Conservation (phyloP, 2,113 vertebrate species). For the Salvelinus alpinus region DNA sequence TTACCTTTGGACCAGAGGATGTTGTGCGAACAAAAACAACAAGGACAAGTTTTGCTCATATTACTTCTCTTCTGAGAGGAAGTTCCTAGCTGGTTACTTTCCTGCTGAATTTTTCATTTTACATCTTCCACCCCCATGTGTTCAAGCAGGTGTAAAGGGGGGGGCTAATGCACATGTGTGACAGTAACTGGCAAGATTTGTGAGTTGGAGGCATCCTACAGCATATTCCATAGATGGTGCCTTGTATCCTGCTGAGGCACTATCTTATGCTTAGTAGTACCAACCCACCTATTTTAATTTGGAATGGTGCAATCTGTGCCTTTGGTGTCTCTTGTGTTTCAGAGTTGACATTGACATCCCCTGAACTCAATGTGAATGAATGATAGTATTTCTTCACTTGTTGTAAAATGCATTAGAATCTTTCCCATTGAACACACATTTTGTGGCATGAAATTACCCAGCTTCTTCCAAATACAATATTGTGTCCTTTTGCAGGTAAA, state of each 20-base stretch:
- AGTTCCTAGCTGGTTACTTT: neutral
- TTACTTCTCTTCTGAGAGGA: neutral
- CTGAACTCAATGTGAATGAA: neutral
- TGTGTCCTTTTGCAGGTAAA: constrained; percentile 39
- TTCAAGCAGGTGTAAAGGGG: neutral
- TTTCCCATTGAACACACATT: neutral
- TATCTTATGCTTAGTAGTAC: neutral
- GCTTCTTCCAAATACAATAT: neutral
- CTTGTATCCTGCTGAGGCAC: neutral
- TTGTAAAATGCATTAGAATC: neutral
- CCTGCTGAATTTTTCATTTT: neutral
- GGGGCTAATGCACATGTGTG: neutral
- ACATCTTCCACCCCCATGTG: neutral
- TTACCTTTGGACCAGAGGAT: too few relatives aligned
- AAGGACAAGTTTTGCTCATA: neutral
- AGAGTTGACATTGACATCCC: neutral
- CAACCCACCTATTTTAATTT: neutral
- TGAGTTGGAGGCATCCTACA: neutral
- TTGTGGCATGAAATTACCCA: neutral
- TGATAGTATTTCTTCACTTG: neutral
- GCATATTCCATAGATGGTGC: neutral
- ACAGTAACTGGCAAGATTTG: neutral
- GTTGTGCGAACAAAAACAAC: neutral
- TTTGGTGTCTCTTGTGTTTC: neutral
- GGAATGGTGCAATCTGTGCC: neutral